Evolutionary conservation across 2,888 invertebrate genomes (phyloP), one percentile per base, ranked within the genome.

Genomic region (Patella depressa): DNA sequence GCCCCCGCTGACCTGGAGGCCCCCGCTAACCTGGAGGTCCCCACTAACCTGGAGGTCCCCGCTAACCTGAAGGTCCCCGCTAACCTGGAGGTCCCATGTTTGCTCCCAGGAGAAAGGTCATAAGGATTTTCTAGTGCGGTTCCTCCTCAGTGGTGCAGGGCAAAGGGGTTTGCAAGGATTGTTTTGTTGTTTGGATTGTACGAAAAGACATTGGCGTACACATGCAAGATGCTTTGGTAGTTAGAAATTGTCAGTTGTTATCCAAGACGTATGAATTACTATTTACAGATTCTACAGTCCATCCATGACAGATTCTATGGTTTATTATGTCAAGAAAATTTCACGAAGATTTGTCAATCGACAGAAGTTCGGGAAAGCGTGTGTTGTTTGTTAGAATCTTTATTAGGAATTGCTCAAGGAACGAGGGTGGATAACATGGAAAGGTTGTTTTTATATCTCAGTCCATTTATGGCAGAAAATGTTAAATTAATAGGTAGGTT

Each of bases 321-420:
- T 78, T 89, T 94, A 53, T 89, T 94, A 24, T 92, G 92, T 17
- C 92, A 92, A 78, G 93, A 93, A 74, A 92, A 93, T 83, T 94
- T 95, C 84, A 89, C 91, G 53, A 92, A 92, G 76, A 91, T 91
- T 17, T 94, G 88, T 77, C 94, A 95, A 81, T 92, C 95, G 77
- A 94, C 95, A 81, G 93, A 93, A 75, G 93, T 94, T 81, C 94
- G 95, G 88, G 92, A 93, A 5, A 94, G 95, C 91, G 92, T 97
- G 2, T 93, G 95, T 0, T 95, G 95, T 88, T 93, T 96, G 57
- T 91, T 97, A 0, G 96, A 97, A 89, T 95, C 95, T 78, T 94
- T 95, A 73, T 88, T 89, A 79, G 91, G 90, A 12, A 86, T 91
- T 5, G 88, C 89, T 3, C 85, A 88, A 81, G 91, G 88, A 70